Evolutionary conservation across 2,888 invertebrate genomes (phyloP), one percentile per base, ranked within the genome.

Genomic region (Syrista parreyssii): DNA sequence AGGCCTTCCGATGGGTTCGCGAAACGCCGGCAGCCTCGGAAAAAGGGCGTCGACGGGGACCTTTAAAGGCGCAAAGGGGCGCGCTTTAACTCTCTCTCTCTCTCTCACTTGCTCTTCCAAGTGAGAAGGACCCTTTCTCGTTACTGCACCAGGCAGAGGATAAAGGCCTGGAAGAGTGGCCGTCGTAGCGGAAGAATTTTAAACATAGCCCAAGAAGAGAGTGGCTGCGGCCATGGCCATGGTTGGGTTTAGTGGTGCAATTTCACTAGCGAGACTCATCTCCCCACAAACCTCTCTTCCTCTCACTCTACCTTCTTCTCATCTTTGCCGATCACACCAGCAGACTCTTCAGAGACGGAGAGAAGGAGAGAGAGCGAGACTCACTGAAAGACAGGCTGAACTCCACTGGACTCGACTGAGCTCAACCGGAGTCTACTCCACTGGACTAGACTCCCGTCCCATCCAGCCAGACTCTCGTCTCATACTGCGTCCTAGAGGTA

Each of bases 401-500:
- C 40, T 40, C 40, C 40, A 40, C 40, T 40, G 40, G 15, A 40
- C 40, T 40, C 40, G 6, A 40, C 40, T 40, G 40, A 40, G 40
- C 40, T 40, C 40, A 0, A 15, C 40, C 6, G 40, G 40, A 15
- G 40, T 15, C 40, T 15, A 40, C 40, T 40, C 40, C 40, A 15
- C 40, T 40, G 31, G 69, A 69, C 69, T 32, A 69, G 31, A 31
- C 73, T 72, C 75, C 73, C 75, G 75, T 69, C 78, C 69, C 68
- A 33, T 72, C 34, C 69, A 68, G 69, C 35, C 78, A 68, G 68
- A 68, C 75, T 32, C 32, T 32, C 69, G 12, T 68, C 76, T 72
- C 82, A 79, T 77, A 79, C 82, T 82, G 84, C 80, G 82, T 84
- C 84, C 88, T 85, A 86, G 86, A 87, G 87, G 85, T 86, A 87